Conservation (phyloP, 2,888 invertebrate species). For the Drosophila barbarae region DNA sequence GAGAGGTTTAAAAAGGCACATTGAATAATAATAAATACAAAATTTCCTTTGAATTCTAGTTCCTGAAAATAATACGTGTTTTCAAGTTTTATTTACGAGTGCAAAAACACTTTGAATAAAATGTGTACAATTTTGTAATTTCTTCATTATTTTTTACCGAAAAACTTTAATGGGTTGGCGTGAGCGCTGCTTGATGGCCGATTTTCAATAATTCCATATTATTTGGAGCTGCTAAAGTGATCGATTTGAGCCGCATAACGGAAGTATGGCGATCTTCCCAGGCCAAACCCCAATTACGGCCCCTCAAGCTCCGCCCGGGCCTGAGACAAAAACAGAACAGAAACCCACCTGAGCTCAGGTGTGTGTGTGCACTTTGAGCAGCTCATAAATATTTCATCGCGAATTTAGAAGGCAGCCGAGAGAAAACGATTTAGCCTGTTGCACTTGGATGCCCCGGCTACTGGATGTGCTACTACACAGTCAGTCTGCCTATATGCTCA, state of each 20-base stretch:
- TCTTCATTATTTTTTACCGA: neutral
- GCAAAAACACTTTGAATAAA: conserved; percentile 6
- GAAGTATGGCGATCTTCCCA: conserved; percentile 27
- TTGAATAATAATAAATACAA: neutral
- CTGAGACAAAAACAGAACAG: conserved; percentile 15
- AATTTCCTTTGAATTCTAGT: neutral
- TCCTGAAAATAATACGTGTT: neutral
- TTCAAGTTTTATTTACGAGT: neutral
- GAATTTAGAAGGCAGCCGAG: conserved; percentile 56
- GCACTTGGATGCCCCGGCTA: conserved; percentile 46
- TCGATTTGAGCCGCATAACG: conserved; percentile 35
- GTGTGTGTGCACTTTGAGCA: conserved; percentile 43
- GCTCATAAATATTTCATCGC: conserved; percentile 72
- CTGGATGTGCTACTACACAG: conserved; percentile 21
- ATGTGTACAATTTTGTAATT: conserved; percentile 1
- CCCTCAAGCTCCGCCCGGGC: conserved; percentile 16
- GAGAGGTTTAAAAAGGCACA: neutral
- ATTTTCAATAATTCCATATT: conserved; percentile 25
- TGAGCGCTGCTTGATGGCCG: conserved; percentile 19
- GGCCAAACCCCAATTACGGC: conserved; percentile 47
- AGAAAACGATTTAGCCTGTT: conserved; percentile 42
- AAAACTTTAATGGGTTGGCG: conserved; percentile 6
- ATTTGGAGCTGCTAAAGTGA: conserved; percentile 37
- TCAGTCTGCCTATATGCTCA: conserved; percentile 9
- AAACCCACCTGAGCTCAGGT: conserved; percentile 17